A percentile compares a stretch with the other conserved stretches of the same genome.
Conservation (phyloP, 2,113 vertebrate species). For the Serinus canaria region DNA sequence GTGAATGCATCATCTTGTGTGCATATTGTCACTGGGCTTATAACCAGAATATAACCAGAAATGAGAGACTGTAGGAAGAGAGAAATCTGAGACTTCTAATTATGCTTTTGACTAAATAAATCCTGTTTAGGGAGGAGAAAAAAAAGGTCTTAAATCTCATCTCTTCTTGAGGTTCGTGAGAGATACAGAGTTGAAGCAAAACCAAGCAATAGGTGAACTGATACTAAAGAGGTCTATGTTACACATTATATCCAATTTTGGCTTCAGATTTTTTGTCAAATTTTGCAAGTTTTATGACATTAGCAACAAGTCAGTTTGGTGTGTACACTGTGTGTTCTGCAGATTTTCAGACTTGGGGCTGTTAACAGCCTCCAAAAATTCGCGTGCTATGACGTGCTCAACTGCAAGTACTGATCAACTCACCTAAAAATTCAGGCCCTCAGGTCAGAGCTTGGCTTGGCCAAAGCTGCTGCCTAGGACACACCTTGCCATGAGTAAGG, state of each 20-base stretch:
- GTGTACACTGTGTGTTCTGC: not conserved
- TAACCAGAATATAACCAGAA: not conserved
- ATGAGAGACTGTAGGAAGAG: not conserved
- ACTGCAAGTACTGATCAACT: not conserved
- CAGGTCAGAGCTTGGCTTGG: not conserved
- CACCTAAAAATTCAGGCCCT: not conserved
- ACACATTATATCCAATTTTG: not conserved
- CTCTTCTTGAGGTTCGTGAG: not conserved
- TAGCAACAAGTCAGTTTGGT: not conserved
- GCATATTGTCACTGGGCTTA: not conserved
- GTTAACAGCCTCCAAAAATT: not conserved
- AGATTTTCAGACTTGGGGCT: not conserved
- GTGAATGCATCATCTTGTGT: not conserved
- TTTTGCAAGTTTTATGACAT: not conserved
- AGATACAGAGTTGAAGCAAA: not conserved
- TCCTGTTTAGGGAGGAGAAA: rapidly evolving
- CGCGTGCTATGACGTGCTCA: not conserved
- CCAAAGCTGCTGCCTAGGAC: not conserved
- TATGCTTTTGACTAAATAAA: not conserved
- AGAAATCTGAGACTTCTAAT: not conserved
- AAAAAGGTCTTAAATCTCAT: not conserved
- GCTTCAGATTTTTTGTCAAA: not conserved
- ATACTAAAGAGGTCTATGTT: not conserved
- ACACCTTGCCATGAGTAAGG: rapidly evolving
- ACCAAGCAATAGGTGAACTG: not conserved